These are phyloP conservation scores for Austrofundulus limnaeus DNA, from an alignment of 2,113 vertebrate genomes.

Conservation along the genomic window DNA sequence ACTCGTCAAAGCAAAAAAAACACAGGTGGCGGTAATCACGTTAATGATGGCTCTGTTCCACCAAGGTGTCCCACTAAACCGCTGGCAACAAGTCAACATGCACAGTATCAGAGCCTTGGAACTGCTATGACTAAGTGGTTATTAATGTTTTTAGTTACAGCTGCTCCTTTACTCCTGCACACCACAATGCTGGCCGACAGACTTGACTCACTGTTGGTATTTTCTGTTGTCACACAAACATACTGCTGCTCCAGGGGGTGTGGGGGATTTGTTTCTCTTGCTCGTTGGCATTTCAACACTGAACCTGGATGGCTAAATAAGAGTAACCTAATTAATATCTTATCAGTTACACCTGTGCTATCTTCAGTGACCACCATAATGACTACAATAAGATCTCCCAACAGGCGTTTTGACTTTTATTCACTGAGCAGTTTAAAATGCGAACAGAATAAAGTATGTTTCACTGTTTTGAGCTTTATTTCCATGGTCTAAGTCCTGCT, in stretches of 20 bases:
- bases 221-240: conserved; percentile 7
- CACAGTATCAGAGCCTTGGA: conserved; percentile 12
- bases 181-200: conserved; percentile 17
- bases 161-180: conserved; percentile 8
- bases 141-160: conserved; percentile 47
- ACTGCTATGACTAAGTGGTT: conserved; percentile 32
- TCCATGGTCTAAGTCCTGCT: not conserved
- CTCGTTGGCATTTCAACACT: no score
- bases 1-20: conserved; percentile 12
- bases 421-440: not conserved
- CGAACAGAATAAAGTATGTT: not conserved
- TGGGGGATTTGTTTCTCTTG: no score
- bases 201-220: not conserved
- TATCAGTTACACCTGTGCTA: not conserved
- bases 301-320: no score
- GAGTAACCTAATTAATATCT: no score
- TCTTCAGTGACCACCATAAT: not conserved
- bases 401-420: no score
- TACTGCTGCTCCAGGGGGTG: conserved; percentile 8
- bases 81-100: conserved; percentile 25
- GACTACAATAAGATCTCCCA: not conserved
- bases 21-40: conserved; percentile 42
- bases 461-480: not conserved
- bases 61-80: conserved; percentile 28
- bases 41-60: conserved; percentile 33